Conservation (phyloP, 2,888 invertebrate genomes). For the Sarcophaga caerulescens region DNA sequence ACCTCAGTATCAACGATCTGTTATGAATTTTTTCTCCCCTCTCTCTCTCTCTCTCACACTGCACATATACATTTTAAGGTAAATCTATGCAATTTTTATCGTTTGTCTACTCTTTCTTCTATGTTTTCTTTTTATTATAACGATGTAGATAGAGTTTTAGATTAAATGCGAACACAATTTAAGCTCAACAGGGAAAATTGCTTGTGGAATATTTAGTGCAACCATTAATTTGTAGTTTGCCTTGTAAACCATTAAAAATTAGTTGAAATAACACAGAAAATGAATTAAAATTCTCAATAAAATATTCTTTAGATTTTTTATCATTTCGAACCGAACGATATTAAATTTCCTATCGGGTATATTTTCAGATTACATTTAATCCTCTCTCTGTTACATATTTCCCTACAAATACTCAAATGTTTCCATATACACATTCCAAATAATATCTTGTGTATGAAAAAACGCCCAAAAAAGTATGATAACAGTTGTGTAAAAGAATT, state of each 20-base stretch:
- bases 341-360: too few species aligned
- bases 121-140: not conserved
- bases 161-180: not conserved
- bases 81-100: not conserved
- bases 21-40: not conserved
- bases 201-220: not conserved
- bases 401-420: too few species aligned
- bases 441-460: too few species aligned
- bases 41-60: too few species aligned
- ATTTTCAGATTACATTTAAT: too few species aligned
- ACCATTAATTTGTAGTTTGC: not conserved
- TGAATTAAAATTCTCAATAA: not conserved
- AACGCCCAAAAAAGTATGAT: too few species aligned
- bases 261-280: not conserved
- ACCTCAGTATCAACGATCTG: not conserved
- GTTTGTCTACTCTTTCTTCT: not conserved
- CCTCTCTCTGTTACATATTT: too few species aligned
- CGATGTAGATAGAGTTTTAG: not conserved
- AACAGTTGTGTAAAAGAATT: too few species aligned
- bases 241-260: not conserved
- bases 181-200: not conserved
- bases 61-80: not conserved
- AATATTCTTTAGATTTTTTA: not conserved
- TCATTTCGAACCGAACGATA: not conserved
- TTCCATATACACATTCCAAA: too few species aligned